Conservation (phyloP, 1,140 invertebrate genomes). For the Musca vetustissima region DNA sequence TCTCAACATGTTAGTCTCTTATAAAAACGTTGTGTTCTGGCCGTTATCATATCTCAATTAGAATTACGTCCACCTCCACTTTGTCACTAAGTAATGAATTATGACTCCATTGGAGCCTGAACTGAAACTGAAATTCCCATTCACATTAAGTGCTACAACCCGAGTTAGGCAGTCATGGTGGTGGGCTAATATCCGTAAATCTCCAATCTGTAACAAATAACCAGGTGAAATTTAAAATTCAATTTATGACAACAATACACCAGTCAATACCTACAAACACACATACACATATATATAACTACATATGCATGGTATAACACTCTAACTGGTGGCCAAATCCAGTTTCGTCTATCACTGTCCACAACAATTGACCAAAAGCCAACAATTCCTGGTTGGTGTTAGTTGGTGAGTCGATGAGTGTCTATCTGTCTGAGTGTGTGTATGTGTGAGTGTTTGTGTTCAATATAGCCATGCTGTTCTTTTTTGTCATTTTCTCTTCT, state of each 20-base stretch:
- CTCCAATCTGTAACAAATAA: too few species aligned
- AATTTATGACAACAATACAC: slow-evolving; percentile 21
- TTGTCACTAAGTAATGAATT: too few species aligned
- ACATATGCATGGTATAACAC: not conserved
- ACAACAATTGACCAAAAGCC: not conserved
- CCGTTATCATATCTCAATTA: too few species aligned
- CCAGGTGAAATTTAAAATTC: slow-evolving; percentile 20
- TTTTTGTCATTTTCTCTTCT: slow-evolving; percentile 1
- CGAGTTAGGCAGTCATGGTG: too few species aligned
- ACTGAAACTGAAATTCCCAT: too few species aligned
- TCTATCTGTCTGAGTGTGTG: not conserved
- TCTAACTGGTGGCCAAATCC: not conserved
- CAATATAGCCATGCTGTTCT: too few species aligned
- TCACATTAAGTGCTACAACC: too few species aligned
- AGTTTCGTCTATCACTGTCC: not conserved
- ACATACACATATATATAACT: not conserved
- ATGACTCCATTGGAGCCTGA: too few species aligned
- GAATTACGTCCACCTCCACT: too few species aligned
- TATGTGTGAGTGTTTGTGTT: not conserved
- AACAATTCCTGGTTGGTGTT: not conserved
- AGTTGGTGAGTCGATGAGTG: not conserved
- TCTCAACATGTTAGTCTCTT: too few species aligned
- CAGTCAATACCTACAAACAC: slow-evolving; percentile 8
- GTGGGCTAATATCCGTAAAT: too few species aligned
- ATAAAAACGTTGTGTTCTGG: too few species aligned